Evolutionary conservation across 2,113 vertebrate genomes (phyloP).

Genomic region (Cyanoderma ruficeps): DNA sequence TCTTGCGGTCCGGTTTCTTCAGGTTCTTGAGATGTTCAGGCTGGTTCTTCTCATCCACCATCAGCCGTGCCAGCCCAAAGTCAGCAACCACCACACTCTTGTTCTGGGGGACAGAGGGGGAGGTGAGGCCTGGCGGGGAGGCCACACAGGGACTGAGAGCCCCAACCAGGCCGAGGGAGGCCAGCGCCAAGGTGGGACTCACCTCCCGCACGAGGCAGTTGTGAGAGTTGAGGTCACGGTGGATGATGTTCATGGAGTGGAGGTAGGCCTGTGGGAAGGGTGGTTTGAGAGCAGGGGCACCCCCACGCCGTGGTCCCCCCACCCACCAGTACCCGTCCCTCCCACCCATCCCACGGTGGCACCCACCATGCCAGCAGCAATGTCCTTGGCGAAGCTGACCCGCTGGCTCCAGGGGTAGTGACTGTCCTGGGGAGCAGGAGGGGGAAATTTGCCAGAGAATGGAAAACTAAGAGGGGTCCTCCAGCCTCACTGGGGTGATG

Average conservation of each 20-base stretch:
- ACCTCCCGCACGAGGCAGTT: constrained; percentile 95
- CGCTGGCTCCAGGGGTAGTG: constrained; percentile 93
- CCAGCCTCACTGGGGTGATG: neutral
- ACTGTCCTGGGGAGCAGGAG: constrained; percentile 79
- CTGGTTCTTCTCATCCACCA: constrained; percentile 91
- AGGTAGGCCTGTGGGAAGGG: constrained; percentile 82
- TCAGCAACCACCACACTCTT: constrained; percentile 94
- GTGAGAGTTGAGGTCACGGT: constrained; percentile 96
- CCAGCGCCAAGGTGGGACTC: neutral
- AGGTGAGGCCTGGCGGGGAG: neutral
- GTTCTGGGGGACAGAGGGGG: constrained; percentile 68
- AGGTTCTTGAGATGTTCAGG: constrained; percentile 81
- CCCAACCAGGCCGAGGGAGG: fast-evolving
- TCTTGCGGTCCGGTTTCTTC: constrained; percentile 90
- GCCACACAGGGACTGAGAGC: neutral
- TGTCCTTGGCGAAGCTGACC: constrained; percentile 95
- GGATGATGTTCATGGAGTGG: constrained; percentile 99
- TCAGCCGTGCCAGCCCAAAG: constrained; percentile 91
- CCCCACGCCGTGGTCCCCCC: fast-evolving
- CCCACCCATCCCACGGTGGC: fast-evolving
- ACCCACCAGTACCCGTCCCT: neutral
- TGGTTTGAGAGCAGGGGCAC: neutral
- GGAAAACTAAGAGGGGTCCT: neutral
- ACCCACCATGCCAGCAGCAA: constrained; percentile 92
- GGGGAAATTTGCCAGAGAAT: neutral